These are phyloP conservation scores for Arizona elegans DNA, from an alignment of 2,113 vertebrate genomes.

Conservation along the genomic window DNA sequence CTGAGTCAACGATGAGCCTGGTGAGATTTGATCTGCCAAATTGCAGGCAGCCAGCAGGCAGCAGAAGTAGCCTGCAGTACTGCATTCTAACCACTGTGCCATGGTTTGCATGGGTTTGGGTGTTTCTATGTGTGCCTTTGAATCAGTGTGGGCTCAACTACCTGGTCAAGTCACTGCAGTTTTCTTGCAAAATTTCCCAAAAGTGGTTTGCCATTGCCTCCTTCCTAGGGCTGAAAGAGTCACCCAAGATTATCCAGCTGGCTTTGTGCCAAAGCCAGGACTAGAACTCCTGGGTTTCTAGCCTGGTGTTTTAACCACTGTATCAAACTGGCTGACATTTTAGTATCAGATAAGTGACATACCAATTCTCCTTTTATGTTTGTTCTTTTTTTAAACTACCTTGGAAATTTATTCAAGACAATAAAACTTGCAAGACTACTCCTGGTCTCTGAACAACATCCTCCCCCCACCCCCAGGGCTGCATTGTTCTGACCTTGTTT, in stretches of 20 bases:
- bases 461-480: neutral
- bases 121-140: neutral
- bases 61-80: no score
- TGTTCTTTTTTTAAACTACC: neutral
- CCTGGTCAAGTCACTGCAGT: neutral
- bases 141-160: neutral
- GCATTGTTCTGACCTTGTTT: neutral
- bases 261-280: neutral
- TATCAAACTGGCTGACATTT: neutral
- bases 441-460: neutral
- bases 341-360: neutral
- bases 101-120: neutral
- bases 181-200: neutral
- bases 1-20: no score
- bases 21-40: no score
- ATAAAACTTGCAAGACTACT: neutral
- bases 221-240: neutral
- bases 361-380: neutral
- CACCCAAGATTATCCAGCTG: neutral
- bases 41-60: no score
- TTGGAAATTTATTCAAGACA: neutral
- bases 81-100: no score
- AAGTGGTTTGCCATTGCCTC: neutral
- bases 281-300: neutral
- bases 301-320: neutral